A percentile compares a stretch with the other conserved stretches of the same genome.
These are phyloP conservation scores for Sabellastarte sp. DNA, from an alignment of 2,888 invertebrate genomes.

Conservation along the genomic window DNA sequence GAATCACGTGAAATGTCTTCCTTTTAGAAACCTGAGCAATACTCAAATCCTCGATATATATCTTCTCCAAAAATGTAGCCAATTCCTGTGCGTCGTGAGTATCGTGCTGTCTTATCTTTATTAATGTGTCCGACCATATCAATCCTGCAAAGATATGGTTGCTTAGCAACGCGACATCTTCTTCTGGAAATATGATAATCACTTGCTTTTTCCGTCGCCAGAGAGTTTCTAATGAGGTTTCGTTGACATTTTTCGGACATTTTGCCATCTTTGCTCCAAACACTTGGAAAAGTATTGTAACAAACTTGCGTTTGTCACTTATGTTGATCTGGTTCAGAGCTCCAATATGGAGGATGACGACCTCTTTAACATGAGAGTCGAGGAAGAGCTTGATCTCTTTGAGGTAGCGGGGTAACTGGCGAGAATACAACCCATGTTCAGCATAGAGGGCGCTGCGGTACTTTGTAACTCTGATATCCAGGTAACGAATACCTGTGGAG, in stretches of 20 bases:
- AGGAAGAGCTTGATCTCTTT: slow-evolving; percentile 71
- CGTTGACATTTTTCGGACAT: slow-evolving; percentile 52
- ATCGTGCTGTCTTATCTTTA: not conserved
- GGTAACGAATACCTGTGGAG: slow-evolving; percentile 72
- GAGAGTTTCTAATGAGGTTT: slow-evolving; percentile 66
- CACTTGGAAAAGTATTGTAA: slow-evolving; percentile 64
- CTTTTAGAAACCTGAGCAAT: not conserved
- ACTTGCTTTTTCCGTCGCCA: slow-evolving; percentile 64
- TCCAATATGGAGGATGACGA: slow-evolving; percentile 80
- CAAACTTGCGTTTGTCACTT: slow-evolving; percentile 68
- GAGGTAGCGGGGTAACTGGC: slow-evolving; percentile 68
- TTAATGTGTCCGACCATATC: slow-evolving; percentile 26
- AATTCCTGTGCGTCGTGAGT: not conserved
- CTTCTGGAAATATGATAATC: slow-evolving; percentile 56
- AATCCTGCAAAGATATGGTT: slow-evolving; percentile 79
- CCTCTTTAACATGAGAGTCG: slow-evolving; percentile 70
- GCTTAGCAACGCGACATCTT: slow-evolving; percentile 68
- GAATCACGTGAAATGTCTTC: slow-evolving; percentile 69
- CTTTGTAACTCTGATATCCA: slow-evolving; percentile 78
- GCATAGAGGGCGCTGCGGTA: slow-evolving; percentile 60
- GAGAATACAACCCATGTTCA: slow-evolving; percentile 33
- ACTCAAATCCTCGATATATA: not conserved
- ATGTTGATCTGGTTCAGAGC: slow-evolving; percentile 76
- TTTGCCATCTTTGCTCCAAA: slow-evolving; percentile 53
- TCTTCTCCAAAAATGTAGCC: not conserved